Evolutionary conservation across 2,113 vertebrate genomes (phyloP), one percentile per base, ranked within the genome.

Genomic region (Indicator maculatus): DNA sequence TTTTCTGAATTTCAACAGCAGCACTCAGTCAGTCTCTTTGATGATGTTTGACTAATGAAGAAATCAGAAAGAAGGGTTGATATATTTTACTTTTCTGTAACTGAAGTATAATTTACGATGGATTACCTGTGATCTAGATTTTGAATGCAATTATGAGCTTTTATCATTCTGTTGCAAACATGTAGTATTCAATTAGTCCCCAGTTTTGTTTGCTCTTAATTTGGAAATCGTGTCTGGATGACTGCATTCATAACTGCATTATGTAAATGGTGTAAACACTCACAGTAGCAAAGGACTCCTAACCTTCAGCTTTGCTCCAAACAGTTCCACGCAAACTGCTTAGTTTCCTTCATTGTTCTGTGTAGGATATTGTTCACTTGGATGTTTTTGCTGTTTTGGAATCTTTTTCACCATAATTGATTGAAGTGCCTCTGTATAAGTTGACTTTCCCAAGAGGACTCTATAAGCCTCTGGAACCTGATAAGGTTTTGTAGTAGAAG

Each of bases 401-500:
- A 39, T 92, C 19, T 84, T 92, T 94, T 97, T 96, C 59, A 91
- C 83, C 80, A 89, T 94, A 95, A 86, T 86, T 97, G 93, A 93
- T 95, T 95, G 94, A 95, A 89, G 53, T 0, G 0, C 38, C 64
- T 93, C 66, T 79, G 69, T 92, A 77, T 74, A 58, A 92, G 56
- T 71, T 78, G 20, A 66, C 89, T 96, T 97, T 96, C 96, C 86
- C 83, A 85, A 86, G 91, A 88, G 91, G 77, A 83, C 55, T 71
- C 95, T 89, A 93, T 90, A 88, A 97, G 65, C 79, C 83, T 95
- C 65, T 97, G 97, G 73, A 98, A 98, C 94, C 93, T 83, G 94
- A 98, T 97, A 96, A 98, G 94, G 94, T 96, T 98, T 93, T 92
- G 93, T 96, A 98, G 96, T 88, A 95, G 90, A 93, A 97, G 96